Conservation (phyloP, 2,888 invertebrate species). For the Acrobasis suavella region DNA sequence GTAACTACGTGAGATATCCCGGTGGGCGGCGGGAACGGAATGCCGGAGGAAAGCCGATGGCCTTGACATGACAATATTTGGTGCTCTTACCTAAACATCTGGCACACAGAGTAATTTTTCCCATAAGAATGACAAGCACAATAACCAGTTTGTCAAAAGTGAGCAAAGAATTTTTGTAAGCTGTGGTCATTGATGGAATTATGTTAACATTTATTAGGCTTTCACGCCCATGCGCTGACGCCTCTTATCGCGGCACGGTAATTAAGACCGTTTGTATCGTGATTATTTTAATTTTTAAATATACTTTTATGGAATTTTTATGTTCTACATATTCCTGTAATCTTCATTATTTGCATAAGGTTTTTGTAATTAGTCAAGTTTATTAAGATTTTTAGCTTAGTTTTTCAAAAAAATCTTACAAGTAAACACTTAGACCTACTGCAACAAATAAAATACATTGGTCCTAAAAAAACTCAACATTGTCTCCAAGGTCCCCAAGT, state of each 20-base stretch:
- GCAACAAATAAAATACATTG: neutral
- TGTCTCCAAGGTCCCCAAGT: neutral
- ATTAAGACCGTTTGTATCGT: slow-evolving; percentile 51
- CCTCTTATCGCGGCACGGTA: slow-evolving; percentile 59
- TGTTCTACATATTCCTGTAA: neutral
- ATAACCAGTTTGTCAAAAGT: slow-evolving; percentile 38
- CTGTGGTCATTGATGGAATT: slow-evolving; percentile 56
- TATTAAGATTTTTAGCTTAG: too few relatives aligned
- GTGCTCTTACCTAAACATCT: slow-evolving; percentile 60
- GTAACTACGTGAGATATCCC: slow-evolving; percentile 79
- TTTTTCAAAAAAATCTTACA: too few relatives aligned
- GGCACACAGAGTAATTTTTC: slow-evolving; percentile 42
- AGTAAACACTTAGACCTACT: too few relatives aligned
- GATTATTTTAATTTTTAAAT: slow-evolving; percentile 6
- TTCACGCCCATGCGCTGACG: slow-evolving; percentile 69
- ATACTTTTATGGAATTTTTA: neutral
- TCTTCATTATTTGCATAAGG: too few relatives aligned
- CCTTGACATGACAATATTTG: slow-evolving; percentile 80
- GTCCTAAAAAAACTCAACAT: neutral
- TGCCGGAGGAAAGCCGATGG: slow-evolving; percentile 78
- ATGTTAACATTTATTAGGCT: slow-evolving; percentile 59
- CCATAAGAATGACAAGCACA: neutral
- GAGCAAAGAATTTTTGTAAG: slow-evolving; percentile 27
- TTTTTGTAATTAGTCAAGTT: too few relatives aligned
- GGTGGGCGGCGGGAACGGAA: slow-evolving; percentile 78